These are phyloP conservation scores for Exephanes ischioxanthus DNA, from an alignment of 2,888 invertebrate species.

Conservation along the genomic window DNA sequence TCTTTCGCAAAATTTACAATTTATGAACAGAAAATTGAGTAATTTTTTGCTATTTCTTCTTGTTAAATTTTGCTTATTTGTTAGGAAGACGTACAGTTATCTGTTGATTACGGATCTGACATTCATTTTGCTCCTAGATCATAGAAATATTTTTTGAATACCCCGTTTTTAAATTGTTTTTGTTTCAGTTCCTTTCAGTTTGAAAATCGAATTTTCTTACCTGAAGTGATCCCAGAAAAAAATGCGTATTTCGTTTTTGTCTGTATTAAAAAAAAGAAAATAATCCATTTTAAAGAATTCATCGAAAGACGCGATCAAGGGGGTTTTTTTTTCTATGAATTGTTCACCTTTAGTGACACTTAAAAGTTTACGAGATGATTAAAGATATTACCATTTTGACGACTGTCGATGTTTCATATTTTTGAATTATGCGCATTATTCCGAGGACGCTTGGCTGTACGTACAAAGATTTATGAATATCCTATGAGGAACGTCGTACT, in stretches of 20 bases:
- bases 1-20: slow-evolving; percentile 60
- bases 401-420: neutral
- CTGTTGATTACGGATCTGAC: no score
- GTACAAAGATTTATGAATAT: slow-evolving; percentile 45
- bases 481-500: slow-evolving; percentile 34
- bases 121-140: no score
- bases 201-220: no score
- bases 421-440: neutral
- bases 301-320: no score
- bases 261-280: no score
- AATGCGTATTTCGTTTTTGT: no score
- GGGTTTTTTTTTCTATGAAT: no score
- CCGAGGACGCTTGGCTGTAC: neutral
- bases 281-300: no score
- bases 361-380: neutral
- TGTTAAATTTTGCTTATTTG: slow-evolving; percentile 16
- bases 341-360: neutral
- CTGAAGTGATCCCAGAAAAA: no score
- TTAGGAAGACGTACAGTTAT: neutral
- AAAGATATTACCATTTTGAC: neutral
- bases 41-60: slow-evolving; percentile 28
- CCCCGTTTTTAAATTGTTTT: no score
- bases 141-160: no score
- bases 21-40: slow-evolving; percentile 48
- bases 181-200: no score